Percentiles rank a stretch among this genome's conserved stretches.
phyloP scores from a whole-genome alignment of 1,140 invertebrate genomes.

The Monomorium pharaonis region DNA sequence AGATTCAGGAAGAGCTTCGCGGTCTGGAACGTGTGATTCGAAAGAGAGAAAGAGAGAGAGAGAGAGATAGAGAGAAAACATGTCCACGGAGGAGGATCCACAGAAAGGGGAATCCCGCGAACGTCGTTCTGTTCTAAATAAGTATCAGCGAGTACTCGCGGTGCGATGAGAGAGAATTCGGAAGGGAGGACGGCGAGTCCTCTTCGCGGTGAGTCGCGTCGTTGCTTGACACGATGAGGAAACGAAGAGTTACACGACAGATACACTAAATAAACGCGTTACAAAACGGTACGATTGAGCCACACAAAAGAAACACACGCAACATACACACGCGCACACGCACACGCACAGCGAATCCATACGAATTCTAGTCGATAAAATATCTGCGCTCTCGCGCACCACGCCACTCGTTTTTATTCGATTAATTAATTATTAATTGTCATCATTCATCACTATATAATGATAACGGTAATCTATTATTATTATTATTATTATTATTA shows the following conservation, averaged over 20 bases:
- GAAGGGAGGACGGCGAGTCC: conserved; percentile 19
- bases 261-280: conserved; percentile 34
- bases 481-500: conserved; percentile 60
- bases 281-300: conserved; percentile 78
- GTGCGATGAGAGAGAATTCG: conserved; percentile 46
- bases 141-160: conserved; percentile 23
- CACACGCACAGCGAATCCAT: conserved; percentile 72
- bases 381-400: conserved; percentile 78
- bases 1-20: not conserved
- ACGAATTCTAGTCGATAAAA: conserved; percentile 85
- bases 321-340: conserved; percentile 28
- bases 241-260: conserved; percentile 50
- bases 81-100: not conserved
- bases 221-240: conserved; percentile 43
- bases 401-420: conserved; percentile 70
- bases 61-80: not conserved
- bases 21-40: conserved; percentile 2
- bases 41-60: not conserved
- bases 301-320: conserved; percentile 70
- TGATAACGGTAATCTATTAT: conserved; percentile 41
- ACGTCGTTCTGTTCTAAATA: conserved; percentile 29
- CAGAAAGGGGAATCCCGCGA: not conserved
- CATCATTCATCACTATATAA: conserved; percentile 72
- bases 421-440: conserved; percentile 75
- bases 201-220: conserved; percentile 55